Base-by-base conservation (phyloP, 2,113 vertebrate genomes). In the Octodon degus region DNA sequence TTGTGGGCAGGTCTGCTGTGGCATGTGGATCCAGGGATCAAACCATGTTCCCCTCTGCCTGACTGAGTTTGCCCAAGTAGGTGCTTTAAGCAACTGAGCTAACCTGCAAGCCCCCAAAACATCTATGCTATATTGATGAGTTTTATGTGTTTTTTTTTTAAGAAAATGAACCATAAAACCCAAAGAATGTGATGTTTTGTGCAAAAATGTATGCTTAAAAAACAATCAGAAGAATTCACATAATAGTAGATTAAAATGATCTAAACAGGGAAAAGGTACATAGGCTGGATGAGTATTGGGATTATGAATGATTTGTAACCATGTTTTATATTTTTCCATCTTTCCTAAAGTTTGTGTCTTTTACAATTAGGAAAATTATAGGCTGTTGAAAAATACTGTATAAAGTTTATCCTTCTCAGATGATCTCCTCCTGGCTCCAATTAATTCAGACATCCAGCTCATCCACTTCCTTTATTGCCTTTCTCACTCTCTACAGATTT, bases 311-410 rank as follows among this genome's bases (percentile, higher is more conserved):
- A 80, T 96, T 91, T 81, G 83, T 25, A 2, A 43, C 72, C 20
- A 81, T 11, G 4, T 90, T 94, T 93, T 89, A 5, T 87, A 43
- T 62, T 86, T 94, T 91, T 95, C 17, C 34, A 22, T 72, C 5
- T 94, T 92, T 81, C 72, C 79, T 91, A 30, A 55, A 50, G 74
- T 95, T 80, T 94, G 16, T 63, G 17, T 20, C 30, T 94, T 93
- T 96, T 89, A 60, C 76, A 94, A 65, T 81, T 91, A 80, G 95
- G 93, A 95, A 96, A 95, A 94, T 95, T 94, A 94, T 68, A 89
- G 86, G 79, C 87, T 96, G 62, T 85, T 94, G 91, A 87, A 95
- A 94, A 96, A 90, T 93, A 24, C 8, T 74, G 11, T 40, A 84
- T 77, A 62, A 63, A 74, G 55, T 40, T 86, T 90, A 88, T 14